Evolutionary conservation across 2,113 vertebrate species (phyloP), one percentile per base, ranked within the genome.

Genomic region (Trogon surrucura): DNA sequence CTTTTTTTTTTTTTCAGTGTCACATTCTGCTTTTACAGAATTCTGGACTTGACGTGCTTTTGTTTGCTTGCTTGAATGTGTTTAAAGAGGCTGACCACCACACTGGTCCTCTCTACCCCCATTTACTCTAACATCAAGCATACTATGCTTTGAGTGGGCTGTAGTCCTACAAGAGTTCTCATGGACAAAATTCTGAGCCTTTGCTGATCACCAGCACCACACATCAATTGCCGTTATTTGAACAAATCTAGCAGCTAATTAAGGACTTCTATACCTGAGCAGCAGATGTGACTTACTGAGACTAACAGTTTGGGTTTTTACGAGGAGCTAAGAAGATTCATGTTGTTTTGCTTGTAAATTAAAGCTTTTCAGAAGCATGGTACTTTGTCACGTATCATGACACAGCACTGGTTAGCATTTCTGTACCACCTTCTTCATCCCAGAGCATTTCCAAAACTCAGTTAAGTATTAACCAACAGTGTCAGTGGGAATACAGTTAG

Each of bases 401-500:
- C 26, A 17, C 47, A 41, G 45, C 38, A 61, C 48, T 41, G 56
- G 32, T 73, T 78, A 69, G 19, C 12, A 82, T 80, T 91, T 62
- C 50, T 8, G 44, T 48, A 93, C 51, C 30, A 86, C 27, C 36
- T 95, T 90, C 80, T 30, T 88, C 75, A 65, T 58, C 34, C 34
- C 27, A 36, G 56, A 92, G 53, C 27, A 69, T 9, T 86, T 91
- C 61, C 77, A 91, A 93, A 96, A 88, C 16, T 78, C 65, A 70
- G 82, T 93, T 88, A 91, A 88, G 11, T 66, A 95, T 95, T 96
- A 96, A 92, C 82, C 45, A 81, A 1, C 20, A 51, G n/a, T 26
- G 27, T 6, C 51, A 80, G 15, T 36, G 29, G 64, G 25, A 80
- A 90, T 32, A 32, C 22, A 47, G 32, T 38, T 20, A 51, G 10